Percentiles rank a stretch among this genome's conserved stretches.
Evolutionary conservation across 1,140 invertebrate genomes (phyloP).

Genomic region (Solenopsis invicta): DNA sequence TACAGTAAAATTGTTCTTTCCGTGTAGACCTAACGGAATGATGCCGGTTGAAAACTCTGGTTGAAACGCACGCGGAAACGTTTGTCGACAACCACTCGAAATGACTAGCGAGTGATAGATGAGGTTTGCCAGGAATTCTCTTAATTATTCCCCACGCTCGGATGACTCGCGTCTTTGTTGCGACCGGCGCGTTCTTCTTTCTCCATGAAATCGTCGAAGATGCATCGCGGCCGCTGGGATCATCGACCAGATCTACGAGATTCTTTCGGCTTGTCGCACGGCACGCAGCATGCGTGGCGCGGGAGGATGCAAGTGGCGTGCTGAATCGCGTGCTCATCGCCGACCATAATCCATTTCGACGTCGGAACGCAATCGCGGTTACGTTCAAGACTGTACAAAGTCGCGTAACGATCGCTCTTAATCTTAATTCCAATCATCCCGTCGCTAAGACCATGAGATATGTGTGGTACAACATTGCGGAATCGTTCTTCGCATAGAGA

Average conservation of each 20-base stretch:
- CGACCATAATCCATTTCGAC: conserved; percentile 73
- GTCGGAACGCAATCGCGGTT: conserved; percentile 72
- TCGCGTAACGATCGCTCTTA: conserved; percentile 72
- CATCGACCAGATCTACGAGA: conserved; percentile 49
- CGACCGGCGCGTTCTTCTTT: neutral
- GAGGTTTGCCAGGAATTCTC: conserved; percentile 42
- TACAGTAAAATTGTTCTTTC: too few species aligned
- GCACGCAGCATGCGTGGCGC: neutral
- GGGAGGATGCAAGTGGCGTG: neutral
- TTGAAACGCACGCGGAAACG: neutral
- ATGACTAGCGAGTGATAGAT: neutral
- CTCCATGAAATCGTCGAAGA: neutral
- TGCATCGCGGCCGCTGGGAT: conserved; percentile 1
- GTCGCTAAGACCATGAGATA: neutral
- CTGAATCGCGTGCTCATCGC: conserved; percentile 25
- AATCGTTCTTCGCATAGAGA: neutral
- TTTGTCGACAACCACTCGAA: neutral
- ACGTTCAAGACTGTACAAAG: conserved; percentile 45
- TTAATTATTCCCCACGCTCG: conserved; percentile 40
- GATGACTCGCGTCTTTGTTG: conserved; percentile 36
- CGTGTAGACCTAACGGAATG: neutral
- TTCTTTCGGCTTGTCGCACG: conserved; percentile 32
- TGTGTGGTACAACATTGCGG: neutral
- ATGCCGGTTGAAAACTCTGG: neutral
- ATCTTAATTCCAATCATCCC: conserved; percentile 42